Conservation (phyloP, 2,113 vertebrate genomes). For the Suricata suricatta region DNA sequence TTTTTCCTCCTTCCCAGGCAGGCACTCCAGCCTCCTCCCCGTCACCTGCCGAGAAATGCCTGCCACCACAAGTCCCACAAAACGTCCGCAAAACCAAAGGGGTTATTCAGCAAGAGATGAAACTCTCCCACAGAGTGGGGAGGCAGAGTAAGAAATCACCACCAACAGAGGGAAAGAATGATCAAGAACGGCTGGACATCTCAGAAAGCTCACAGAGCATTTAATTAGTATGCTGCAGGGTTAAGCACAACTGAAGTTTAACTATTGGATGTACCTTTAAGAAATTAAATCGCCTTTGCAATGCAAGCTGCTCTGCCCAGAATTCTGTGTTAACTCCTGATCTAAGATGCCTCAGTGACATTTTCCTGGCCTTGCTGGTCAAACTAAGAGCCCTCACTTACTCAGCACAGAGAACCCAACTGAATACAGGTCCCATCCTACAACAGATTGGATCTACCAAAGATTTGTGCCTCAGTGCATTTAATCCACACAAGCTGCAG, state of each 20-base stretch:
- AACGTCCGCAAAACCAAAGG: not conserved
- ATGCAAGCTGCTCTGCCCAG: not conserved
- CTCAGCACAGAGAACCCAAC: not conserved
- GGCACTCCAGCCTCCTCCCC: not conserved
- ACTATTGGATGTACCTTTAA: not conserved
- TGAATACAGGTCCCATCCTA: not conserved
- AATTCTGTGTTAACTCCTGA: conserved; percentile 1
- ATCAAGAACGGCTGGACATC: not conserved
- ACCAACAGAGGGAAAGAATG: not conserved
- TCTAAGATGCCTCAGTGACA: not conserved
- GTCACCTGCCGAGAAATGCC: not conserved
- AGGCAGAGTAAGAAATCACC: not conserved
- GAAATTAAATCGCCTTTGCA: conserved; percentile 41
- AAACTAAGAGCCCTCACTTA: conserved; percentile 23
- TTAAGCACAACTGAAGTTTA: not conserved
- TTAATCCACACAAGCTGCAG: not conserved
- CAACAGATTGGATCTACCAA: not conserved
- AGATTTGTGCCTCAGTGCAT: not conserved
- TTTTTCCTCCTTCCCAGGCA: not conserved
- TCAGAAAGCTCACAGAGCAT: not conserved
- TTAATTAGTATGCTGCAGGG: not conserved
- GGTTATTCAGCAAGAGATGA: not conserved
- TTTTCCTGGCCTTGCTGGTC: conserved; percentile 31
- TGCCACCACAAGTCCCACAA: not conserved
- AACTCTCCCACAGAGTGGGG: not conserved